Conservation (phyloP, 2,797 vertebrate genomes). For the Dendrocincla tyrannina region DNA sequence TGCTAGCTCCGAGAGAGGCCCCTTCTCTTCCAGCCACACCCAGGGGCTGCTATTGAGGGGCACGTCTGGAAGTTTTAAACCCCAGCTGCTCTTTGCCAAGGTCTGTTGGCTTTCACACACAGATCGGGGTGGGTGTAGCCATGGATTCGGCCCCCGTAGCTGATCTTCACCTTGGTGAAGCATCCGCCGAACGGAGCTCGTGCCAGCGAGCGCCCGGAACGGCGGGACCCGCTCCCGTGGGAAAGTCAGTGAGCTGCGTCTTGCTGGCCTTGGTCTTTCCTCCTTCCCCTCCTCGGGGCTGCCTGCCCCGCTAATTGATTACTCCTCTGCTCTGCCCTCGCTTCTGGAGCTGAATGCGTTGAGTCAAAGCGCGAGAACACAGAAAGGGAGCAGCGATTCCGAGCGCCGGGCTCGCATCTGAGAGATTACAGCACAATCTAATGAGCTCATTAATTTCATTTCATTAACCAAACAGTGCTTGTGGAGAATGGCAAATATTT, state of each 20-base stretch:
- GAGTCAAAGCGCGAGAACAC: background rate
- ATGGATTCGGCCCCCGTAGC: background rate
- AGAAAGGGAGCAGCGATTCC: background rate
- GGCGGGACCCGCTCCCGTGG: background rate
- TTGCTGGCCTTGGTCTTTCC: background rate
- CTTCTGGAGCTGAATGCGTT: background rate
- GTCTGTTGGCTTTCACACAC: background rate
- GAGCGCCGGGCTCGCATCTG: conserved; percentile 38
- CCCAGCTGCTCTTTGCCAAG: background rate
- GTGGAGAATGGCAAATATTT: conserved; percentile 76
- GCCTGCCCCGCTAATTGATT: conserved; percentile 35
- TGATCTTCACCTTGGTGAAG: background rate
- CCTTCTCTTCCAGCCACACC: background rate
- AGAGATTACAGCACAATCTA: conserved; percentile 71
- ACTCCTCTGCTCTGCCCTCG: background rate
- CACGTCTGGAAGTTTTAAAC: background rate
- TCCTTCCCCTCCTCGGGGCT: conserved; percentile 4
- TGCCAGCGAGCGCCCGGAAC: background rate
- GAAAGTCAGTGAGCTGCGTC: background rate
- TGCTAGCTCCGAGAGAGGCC: fast-evolving
- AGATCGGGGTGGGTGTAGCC: background rate
- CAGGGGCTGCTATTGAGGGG: background rate
- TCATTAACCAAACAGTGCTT: conserved; percentile 74
- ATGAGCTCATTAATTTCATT: conserved; percentile 77
- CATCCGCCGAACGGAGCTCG: fast-evolving